Conservation (phyloP, 2,113 vertebrate genomes). For the Prochilodus magdalenae region DNA sequence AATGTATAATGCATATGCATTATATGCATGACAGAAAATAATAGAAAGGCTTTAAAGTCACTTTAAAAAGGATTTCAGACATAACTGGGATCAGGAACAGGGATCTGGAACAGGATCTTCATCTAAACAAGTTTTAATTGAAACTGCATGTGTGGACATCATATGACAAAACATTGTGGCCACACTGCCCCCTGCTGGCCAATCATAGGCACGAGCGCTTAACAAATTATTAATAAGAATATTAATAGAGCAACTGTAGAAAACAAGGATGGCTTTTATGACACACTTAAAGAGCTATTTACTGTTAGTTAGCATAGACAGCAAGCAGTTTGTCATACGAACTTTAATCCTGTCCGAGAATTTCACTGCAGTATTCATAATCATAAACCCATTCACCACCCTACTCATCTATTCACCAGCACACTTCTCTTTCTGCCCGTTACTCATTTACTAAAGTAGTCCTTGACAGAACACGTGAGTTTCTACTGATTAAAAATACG, state of each 20-base stretch:
- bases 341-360: neutral
- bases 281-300: neutral
- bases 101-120: too few species aligned
- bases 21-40: neutral
- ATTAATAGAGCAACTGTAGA: neutral
- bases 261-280: neutral
- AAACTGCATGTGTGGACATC: neutral
- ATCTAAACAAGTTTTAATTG: neutral
- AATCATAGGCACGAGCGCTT: neutral
- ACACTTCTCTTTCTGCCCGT: neutral
- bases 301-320: too few species aligned
- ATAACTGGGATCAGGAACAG: too few species aligned
- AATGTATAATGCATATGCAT: too few species aligned
- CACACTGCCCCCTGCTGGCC: conserved; percentile 15
- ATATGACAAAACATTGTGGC: neutral
- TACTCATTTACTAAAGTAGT: neutral
- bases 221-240: too few species aligned
- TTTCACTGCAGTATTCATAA: neutral
- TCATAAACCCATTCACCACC: neutral
- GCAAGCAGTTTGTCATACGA: neutral
- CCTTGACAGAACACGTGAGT: neutral
- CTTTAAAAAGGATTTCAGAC: neutral
- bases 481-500: neutral
- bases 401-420: too few species aligned
- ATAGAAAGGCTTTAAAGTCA: neutral